Base-by-base conservation (phyloP, 2,888 invertebrate genomes). In the Odontocerum albicorne region DNA sequence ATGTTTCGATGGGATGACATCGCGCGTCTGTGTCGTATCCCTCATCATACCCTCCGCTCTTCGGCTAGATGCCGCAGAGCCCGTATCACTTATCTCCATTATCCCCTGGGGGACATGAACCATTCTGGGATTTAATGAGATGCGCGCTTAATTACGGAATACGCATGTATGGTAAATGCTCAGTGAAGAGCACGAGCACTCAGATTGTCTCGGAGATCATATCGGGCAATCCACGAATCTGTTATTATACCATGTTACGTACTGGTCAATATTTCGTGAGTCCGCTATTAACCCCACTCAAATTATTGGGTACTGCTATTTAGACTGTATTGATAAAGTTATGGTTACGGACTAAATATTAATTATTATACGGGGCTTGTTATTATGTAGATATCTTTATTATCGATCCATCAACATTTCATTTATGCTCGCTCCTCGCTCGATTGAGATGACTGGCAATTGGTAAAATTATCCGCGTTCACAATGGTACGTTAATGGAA, bases 81-180 rank as follows among this genome's bases (percentile, higher is more conserved):
- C 35, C 35, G 4, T 35, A 35, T 35, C 38, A 7, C 13, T 38
- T 8, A 27, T 7, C 10, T 7, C 10, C 27, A 46, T 35, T 35
- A 33, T 19, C 20, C 36, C 36, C 44, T 36, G 36, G 38, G 31
- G 44, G 51, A 17, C 31, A 36, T 31, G 44, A 36, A 52, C 19
- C 44, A 45, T 44, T 51, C 31, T 12, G 38, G 51, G 44, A 36
- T 44, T 52, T 44, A 52, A 52, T 52, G 44, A 52, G 51, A 47
- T 46, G 40, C 47, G 38, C 33, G 19, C 13, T 12, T 42, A 47
- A 54, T 54, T 54, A 54, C 54, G 36, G 33, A 40, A 32, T 54
- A 54, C 45, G 47, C 42, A 46, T n/a, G n/a, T n/a, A n/a, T n/a
- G n/a, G n/a, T n/a, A 45, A 53, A 44, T 44, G 32, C 33, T 13